Evolutionary conservation across 35 echinoderm and acorn worm genomes (phyloP), one percentile per base, ranked within the genome.

Genomic region (Hemicentrotus pulcherrimus): DNA sequence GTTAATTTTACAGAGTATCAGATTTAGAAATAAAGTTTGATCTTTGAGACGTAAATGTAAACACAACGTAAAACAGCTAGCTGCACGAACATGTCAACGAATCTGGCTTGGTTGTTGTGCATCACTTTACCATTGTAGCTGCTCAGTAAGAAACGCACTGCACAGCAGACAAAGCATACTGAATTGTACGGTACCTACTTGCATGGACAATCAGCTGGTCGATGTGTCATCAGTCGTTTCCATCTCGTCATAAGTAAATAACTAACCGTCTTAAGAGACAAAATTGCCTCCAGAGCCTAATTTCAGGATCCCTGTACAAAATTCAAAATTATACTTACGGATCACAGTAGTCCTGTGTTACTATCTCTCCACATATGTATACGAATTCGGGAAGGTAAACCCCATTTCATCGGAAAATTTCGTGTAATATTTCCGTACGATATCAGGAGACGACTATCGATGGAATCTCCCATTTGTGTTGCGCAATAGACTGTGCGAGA

Each of bases 401-500:
- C 46, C 88, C 88, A 90, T 90, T 90, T 90, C 88, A 90, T 28
- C 88, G 32, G 32, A 90, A 90, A 45, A 90, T 35, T 33, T 19
- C 88, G 88, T 45, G 32, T 13, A 47, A 45, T 90, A 90, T 90
- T 90, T 90, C 88, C 88, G 88, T 90, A 90, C 45, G 13, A 45
- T 90, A 18, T 10, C 31, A 16, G 32, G 32, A 90, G 65, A 71
- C 28, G 65, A 18, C 24, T 1, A 90, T 90, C 14, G 9, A 90
- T 16, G 24, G 46, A 90, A 47, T 45, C 32, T 90, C 88, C 46
- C 31, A 45, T 45, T 86, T 33, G 33, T 18, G 88, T 90, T 90
- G 88, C 88, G 88, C 88, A 90, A 90, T 47, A 47, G 3, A 90
- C 88, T 5, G 8, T 90, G 88, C 13, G 31, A 90, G 32, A 6